Evolutionary conservation across 1,140 invertebrate genomes (phyloP), one percentile per base, ranked within the genome.

Genomic region (Colletes gigas): DNA sequence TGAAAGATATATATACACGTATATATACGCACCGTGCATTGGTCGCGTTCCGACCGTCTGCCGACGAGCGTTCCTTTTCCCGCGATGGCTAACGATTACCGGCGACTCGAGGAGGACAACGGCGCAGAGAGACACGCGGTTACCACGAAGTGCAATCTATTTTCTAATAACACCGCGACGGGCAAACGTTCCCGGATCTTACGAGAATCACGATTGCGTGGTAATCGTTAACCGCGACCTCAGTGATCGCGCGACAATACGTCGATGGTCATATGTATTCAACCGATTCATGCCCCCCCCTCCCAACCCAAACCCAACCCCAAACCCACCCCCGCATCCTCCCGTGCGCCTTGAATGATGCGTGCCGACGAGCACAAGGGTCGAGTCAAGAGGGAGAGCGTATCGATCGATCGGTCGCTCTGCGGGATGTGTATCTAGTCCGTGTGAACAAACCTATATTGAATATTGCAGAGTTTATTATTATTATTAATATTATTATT

Each of bases 371-470:
- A 76, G 68, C 78, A 81, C 71, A 81, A 70, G 67, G 82, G 70
- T 77, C 77, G 69, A 70, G 60, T 44, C 77, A 73, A 78, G 44
- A 78, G 50, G 55, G 78, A 63, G 75, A 65, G 75, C 75, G 84
- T 52, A 81, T 65, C 55, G 55, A 81, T 85, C 72, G 67, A 63
- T 83, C 82, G 65, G 70, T 82, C 78, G 74, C 77, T 86, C 73
- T 52, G 68, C 74, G 81, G 79, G 88, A 84, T 83, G 88, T 90
- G 89, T 88, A 90, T 92, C 91, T 92, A 92, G 92, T 92, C 90
- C 89, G 87, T 91, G 85, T 89, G 88, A 92, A 92, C 89, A 91
- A 92, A 89, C 88, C 85, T 92, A 88, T 92, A 91, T 91, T 90
- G 83, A 91, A 87, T 88, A 80, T 91, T 90, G 82, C 88, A 92